Conservation (phyloP, 2,888 invertebrate genomes). For the Clostera curtula region DNA sequence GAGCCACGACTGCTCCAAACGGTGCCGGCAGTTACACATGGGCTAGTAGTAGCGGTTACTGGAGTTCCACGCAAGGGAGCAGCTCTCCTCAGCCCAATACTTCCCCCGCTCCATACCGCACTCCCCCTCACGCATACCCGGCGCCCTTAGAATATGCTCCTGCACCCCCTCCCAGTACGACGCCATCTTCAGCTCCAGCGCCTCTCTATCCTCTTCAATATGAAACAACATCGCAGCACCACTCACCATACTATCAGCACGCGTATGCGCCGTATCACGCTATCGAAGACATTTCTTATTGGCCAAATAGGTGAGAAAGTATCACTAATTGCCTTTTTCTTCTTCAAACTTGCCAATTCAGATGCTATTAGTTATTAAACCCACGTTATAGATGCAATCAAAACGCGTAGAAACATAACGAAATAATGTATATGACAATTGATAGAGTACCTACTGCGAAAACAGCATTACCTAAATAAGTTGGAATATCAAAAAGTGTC, state of each 20-base stretch:
- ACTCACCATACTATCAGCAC: slow-evolving; percentile 65
- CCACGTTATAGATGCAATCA: too few relatives aligned
- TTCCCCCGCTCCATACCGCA: slow-evolving; percentile 61
- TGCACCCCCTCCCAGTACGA: slow-evolving; percentile 43
- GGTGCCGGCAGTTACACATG: slow-evolving; percentile 57
- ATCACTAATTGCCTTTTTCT: background rate
- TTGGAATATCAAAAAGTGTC: too few relatives aligned
- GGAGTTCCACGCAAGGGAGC: slow-evolving; percentile 54
- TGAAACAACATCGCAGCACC: slow-evolving; percentile 56
- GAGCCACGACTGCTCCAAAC: slow-evolving; percentile 47
- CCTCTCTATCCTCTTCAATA: slow-evolving; percentile 63
- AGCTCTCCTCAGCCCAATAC: slow-evolving; percentile 57
- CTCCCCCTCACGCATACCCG: slow-evolving; percentile 62
- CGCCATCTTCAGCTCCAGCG: slow-evolving; percentile 47
- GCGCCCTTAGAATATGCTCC: slow-evolving; percentile 59
- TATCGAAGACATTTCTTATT: slow-evolving; percentile 66
- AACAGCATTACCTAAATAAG: too few relatives aligned
- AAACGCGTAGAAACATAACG: too few relatives aligned
- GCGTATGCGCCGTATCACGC: slow-evolving; percentile 67
- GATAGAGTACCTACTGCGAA: too few relatives aligned
- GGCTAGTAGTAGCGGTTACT: slow-evolving; percentile 57
- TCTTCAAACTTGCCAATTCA: too few relatives aligned
- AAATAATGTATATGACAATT: too few relatives aligned
- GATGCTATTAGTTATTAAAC: too few relatives aligned
- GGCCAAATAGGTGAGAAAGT: slow-evolving; percentile 62